phyloP scores from a whole-genome alignment of 1,140 invertebrate genomes.

The Habropoda laboriosa region DNA sequence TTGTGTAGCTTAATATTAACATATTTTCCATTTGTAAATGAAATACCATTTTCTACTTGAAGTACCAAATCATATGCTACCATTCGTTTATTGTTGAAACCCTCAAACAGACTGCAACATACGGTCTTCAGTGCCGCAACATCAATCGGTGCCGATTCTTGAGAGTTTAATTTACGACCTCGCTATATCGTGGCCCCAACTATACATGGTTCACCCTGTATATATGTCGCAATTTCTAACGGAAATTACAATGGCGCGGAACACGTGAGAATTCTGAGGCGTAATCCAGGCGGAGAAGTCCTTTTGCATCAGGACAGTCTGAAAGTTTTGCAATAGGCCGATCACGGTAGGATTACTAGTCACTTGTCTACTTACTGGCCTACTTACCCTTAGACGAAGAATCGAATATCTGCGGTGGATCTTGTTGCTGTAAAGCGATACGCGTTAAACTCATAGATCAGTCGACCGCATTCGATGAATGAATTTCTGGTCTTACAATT shows the following conservation, averaged over 20 bases:
- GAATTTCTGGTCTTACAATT: background rate
- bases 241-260: background rate
- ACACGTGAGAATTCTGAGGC: slow-evolving; percentile 11
- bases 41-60: too few species aligned
- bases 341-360: slow-evolving; percentile 69
- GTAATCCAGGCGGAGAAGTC: slow-evolving; percentile 7
- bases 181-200: too few species aligned
- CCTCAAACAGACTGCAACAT: too few species aligned
- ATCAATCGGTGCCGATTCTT: too few species aligned
- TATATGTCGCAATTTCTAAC: background rate
- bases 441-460: slow-evolving; percentile 34
- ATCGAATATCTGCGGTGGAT: slow-evolving; percentile 73
- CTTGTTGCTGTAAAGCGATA: slow-evolving; percentile 68
- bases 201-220: too few species aligned
- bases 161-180: too few species aligned
- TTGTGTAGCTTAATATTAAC: too few species aligned
- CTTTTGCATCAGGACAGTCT: background rate
- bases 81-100: too few species aligned
- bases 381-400: slow-evolving; percentile 64
- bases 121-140: too few species aligned
- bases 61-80: too few species aligned
- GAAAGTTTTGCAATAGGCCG: slow-evolving; percentile 55
- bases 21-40: too few species aligned
- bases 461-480: slow-evolving; percentile 19
- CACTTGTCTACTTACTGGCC: slow-evolving; percentile 69